Conservation (phyloP, 1,140 invertebrate species). For the Calosoma granatense region DNA sequence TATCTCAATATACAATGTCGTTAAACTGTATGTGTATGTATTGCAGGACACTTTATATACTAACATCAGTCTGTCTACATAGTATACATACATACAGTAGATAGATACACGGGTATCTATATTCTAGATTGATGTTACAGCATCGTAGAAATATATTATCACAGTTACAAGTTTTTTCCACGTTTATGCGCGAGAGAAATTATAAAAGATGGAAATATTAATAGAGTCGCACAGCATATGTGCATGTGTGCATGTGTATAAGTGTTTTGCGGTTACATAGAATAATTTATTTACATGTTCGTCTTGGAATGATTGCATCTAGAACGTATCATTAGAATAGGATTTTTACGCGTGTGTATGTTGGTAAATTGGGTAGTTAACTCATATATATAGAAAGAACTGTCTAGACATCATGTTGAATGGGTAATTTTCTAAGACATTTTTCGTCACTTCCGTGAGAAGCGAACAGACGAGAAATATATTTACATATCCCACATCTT, state of each 20-base stretch:
- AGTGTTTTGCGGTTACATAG: not conserved
- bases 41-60: too few relatives aligned
- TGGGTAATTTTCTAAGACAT: not conserved
- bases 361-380: slow-evolving; percentile 2
- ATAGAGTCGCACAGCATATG: too few relatives aligned
- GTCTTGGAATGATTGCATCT: not conserved
- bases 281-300: slow-evolving; percentile 6
- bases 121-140: too few relatives aligned
- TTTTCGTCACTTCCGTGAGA: slow-evolving; percentile 3
- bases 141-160: slow-evolving; percentile 2
- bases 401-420: not conserved
- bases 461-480: not conserved
- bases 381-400: slow-evolving; percentile 1
- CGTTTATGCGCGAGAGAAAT: not conserved
- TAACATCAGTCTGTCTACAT: too few relatives aligned
- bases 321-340: not conserved
- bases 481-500: too few relatives aligned
- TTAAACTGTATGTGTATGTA: too few relatives aligned
- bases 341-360: too few relatives aligned
- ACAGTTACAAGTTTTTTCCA: not conserved
- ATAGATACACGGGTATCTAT: not conserved
- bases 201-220: not conserved
- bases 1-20: too few relatives aligned
- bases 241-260: not conserved
- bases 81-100: not conserved